Percentiles rank a stretch among this genome's conserved stretches.
phyloP scores from a whole-genome alignment of 1,140 invertebrate species.

The Bombus terrestris region DNA sequence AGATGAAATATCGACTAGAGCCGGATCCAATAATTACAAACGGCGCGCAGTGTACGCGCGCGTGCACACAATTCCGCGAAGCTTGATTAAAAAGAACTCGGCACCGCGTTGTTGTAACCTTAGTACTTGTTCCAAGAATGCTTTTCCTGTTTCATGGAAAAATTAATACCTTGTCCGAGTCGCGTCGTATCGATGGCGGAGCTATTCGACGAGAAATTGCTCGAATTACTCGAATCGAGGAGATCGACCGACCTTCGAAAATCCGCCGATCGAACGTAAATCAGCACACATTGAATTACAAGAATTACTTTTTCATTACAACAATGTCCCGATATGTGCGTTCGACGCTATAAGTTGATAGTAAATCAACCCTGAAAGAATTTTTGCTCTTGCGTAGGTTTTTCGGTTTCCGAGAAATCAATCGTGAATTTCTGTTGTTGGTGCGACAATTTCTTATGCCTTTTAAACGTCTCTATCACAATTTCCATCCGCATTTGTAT shows the following conservation, averaged over 20 bases:
- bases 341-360: too few relatives aligned
- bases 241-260: neutral
- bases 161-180: constrained; percentile 8
- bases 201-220: neutral
- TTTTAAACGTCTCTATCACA: too few relatives aligned
- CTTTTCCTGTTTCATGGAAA: constrained; percentile 7
- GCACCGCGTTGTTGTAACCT: constrained; percentile 19
- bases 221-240: neutral
- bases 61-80: neutral
- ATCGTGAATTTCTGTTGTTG: too few relatives aligned
- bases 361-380: too few relatives aligned
- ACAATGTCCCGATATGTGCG: too few relatives aligned
- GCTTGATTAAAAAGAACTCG: constrained; percentile 43
- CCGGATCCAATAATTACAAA: constrained; percentile 45
- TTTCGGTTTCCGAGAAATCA: neutral
- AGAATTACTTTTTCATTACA: too few relatives aligned
- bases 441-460: too few relatives aligned
- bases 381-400: too few relatives aligned
- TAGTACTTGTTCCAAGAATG: constrained; percentile 26
- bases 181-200: neutral
- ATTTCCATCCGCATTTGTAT: too few relatives aligned
- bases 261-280: neutral
- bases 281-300: too few relatives aligned
- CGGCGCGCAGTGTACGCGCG: neutral
- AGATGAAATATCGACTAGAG: constrained; percentile 39